phyloP scores from a whole-genome alignment of 2,888 invertebrate species.

The Ectemnius lituratus region DNA sequence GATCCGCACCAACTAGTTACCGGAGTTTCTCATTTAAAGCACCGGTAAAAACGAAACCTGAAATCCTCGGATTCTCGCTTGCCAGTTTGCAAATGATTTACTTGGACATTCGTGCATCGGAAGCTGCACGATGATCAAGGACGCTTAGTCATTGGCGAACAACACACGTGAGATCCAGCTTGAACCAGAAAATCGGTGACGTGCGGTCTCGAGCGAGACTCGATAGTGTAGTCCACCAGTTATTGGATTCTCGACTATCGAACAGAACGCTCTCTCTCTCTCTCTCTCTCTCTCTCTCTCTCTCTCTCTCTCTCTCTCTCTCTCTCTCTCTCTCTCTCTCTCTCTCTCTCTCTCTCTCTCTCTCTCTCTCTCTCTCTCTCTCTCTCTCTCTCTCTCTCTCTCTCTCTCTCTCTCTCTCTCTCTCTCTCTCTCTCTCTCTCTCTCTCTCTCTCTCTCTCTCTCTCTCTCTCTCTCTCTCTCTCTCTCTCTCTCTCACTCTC shows the following conservation, averaged over 20 bases:
- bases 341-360: conserved; percentile 2
- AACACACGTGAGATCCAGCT: no score
- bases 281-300: conserved; percentile 8
- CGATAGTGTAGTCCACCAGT: conserved; percentile 42
- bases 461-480: conserved; percentile 2
- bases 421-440: conserved; percentile 2
- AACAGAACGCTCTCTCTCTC: conserved; percentile 22
- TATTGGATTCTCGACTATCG: conserved; percentile 54
- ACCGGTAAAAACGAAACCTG: no score
- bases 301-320: conserved; percentile 2
- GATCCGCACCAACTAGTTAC: not conserved
- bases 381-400: conserved; percentile 2
- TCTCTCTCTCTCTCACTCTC: not conserved
- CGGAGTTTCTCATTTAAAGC: no score
- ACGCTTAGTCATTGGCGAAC: no score
- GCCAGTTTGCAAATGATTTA: not conserved
- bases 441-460: conserved; percentile 2
- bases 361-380: conserved; percentile 2
- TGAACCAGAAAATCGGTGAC: conserved; percentile 66
- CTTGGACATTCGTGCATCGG: not conserved
- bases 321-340: conserved; percentile 2
- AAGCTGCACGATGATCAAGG: not conserved
- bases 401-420: conserved; percentile 2
- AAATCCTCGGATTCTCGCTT: no score
- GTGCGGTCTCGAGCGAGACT: conserved; percentile 53